Evolutionary conservation across 2,888 invertebrate genomes (phyloP), one percentile per base, ranked within the genome.

Genomic region (Toxonevra muliebris): DNA sequence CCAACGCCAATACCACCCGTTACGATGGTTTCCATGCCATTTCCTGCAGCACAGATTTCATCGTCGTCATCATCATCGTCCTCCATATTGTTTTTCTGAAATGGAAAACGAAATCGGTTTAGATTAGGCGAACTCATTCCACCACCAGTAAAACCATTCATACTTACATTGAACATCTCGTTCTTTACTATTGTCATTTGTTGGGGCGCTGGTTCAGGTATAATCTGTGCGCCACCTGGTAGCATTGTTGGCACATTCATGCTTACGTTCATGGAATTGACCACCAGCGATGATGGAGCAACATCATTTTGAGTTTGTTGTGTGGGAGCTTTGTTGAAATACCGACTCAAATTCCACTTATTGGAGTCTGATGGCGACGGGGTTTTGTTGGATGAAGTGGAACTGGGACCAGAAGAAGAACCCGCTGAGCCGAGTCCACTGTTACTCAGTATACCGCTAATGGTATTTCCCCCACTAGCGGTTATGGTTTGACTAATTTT

Each of bases 331-430:
- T 82, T 82, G 4, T 75, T 78, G 62, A 83, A 84, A 63, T 81
- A 83, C 9, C 78, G 76, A 65, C 79, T 79, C 41, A 83, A 74
- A 45, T 76, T 77, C 83, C 83, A 83, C 65, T 80, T 80, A 63
- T 80, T 82, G 69, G 80, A 78, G 69, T 82, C 82, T 52, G 82
- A 77, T 2, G 83, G 82, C 48, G 83, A 81, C 0, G 82, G 81
- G 64, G 82, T 82, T 69, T 82, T 82, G 10, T 83, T 79, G 0
- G 80, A 80, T 45, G 79, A 79, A 68, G 71, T 72, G 20, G 72
- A 72, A 20, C 72, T 72, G 3, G 73, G 69, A 13, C 71, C 73
- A 11, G 75, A 73, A n/a, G 74, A 73, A 1, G 73, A 74, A 8
- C 74, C 74, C 48, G 71, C 66, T 8, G 70, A 70, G 0, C 74